Evolutionary conservation across 2,113 vertebrate genomes (phyloP).

Genomic region (Cavia aperea): DNA sequence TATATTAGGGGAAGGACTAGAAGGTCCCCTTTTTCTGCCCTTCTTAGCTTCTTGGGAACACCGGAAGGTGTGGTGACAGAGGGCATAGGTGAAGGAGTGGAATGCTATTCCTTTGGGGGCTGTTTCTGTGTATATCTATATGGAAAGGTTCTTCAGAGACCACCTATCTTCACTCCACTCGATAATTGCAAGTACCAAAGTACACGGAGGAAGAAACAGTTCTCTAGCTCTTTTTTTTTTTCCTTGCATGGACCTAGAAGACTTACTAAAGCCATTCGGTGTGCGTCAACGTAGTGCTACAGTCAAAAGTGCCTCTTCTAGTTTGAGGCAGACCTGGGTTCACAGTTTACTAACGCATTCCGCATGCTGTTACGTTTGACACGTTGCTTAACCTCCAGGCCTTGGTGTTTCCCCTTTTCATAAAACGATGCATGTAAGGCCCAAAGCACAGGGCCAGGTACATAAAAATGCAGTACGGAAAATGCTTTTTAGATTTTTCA

Average conservation of each 20-base stretch:
- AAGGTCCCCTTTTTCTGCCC: not conserved
- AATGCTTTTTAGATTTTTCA: not conserved
- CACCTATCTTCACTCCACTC: not conserved
- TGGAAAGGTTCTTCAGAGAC: not conserved
- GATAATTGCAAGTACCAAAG: not conserved
- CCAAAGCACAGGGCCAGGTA: not conserved
- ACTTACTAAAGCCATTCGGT: not conserved
- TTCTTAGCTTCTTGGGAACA: not conserved
- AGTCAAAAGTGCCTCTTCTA: not conserved
- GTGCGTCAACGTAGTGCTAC: not conserved
- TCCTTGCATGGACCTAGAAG: not conserved
- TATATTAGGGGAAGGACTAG: not conserved
- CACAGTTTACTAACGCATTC: not conserved
- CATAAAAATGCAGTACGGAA: not conserved
- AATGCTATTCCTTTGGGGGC: not conserved
- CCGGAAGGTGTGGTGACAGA: not conserved
- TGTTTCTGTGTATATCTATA: not conserved
- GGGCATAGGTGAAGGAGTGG: not conserved
- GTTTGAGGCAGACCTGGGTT: not conserved
- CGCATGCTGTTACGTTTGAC: not conserved
- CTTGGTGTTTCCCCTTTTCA: constrained; percentile 16
- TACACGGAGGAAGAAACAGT: not conserved
- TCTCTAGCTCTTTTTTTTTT: not conserved
- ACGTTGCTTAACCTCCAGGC: not conserved
- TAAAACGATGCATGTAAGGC: not conserved